phyloP scores from a whole-genome alignment of 2,888 invertebrate genomes.

The Isoperla grammatica region DNA sequence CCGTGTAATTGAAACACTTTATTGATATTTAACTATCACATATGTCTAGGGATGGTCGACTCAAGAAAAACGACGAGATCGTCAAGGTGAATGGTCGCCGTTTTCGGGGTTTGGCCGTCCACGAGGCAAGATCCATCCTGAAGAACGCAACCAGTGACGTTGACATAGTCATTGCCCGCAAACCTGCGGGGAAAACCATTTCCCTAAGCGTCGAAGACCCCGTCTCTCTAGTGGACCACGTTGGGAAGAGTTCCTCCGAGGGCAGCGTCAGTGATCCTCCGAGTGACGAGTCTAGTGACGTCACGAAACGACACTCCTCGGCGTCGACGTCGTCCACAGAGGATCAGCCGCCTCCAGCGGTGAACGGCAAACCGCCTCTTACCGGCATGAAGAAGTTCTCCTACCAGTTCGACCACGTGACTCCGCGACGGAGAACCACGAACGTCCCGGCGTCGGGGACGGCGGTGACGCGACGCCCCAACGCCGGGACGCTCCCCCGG shows the following conservation, averaged over 20 bases:
- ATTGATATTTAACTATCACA: background rate
- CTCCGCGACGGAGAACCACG: slow-evolving; percentile 24
- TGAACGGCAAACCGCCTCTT: slow-evolving; percentile 28
- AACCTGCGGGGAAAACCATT: background rate
- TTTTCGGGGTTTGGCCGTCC: slow-evolving; percentile 64
- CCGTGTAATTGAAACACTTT: background rate
- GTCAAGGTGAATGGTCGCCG: slow-evolving; percentile 82
- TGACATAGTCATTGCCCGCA: slow-evolving; percentile 43
- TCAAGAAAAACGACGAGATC: slow-evolving; percentile 82
- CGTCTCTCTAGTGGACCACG: background rate
- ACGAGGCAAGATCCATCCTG: slow-evolving; percentile 50
- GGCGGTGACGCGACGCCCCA: slow-evolving; percentile 20
- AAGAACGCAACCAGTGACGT: slow-evolving; percentile 42
- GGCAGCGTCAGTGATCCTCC: background rate
- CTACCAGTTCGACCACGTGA: slow-evolving; percentile 33
- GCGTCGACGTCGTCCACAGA: background rate
- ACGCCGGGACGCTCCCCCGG: slow-evolving; percentile 35
- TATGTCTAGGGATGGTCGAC: slow-evolving; percentile 63
- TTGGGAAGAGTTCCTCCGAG: background rate
- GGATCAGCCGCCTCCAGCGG: background rate
- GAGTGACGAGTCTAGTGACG: background rate
- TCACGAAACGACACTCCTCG: background rate
- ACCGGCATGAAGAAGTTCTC: slow-evolving; percentile 49
- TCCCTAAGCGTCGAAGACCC: background rate
- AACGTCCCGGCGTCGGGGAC: slow-evolving; percentile 5